Evolutionary conservation across 2,888 invertebrate species (phyloP).

Genomic region (Bibio marci): DNA sequence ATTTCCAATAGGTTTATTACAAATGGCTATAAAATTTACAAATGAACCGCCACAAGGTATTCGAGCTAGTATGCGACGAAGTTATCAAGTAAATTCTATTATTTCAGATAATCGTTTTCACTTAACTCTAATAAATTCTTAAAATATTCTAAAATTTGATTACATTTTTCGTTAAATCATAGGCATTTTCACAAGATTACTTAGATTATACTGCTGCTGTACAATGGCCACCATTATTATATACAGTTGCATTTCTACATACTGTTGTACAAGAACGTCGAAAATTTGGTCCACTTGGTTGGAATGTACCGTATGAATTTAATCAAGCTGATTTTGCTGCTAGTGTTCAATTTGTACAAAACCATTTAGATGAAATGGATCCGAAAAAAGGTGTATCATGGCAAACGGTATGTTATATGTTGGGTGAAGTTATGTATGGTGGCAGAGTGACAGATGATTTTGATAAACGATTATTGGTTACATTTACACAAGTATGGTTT

Average conservation of each 20-base stretch:
- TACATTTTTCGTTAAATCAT: too few relatives aligned
- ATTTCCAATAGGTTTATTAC: conserved; percentile 74
- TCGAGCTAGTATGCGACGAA: conserved; percentile 81
- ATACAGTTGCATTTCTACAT: conserved; percentile 87
- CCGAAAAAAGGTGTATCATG: conserved; percentile 94
- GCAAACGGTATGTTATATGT: conserved; percentile 95
- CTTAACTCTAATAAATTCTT: too few relatives aligned
- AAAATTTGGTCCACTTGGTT: conserved; percentile 91
- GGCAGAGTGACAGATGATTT: conserved; percentile 95
- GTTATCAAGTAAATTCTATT: conserved; percentile 50
- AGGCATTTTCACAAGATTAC: conserved; percentile 64
- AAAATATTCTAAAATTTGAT: background rate
- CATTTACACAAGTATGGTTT: conserved; percentile 92
- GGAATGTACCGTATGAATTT: conserved; percentile 96
- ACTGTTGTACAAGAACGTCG: conserved; percentile 89
- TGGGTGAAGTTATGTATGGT: conserved; percentile 78
- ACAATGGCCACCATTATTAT: conserved; percentile 88
- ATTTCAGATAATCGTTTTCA: background rate
- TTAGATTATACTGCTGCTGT: conserved; percentile 79
- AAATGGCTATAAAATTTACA: conserved; percentile 94
- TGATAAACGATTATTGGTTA: conserved; percentile 81
- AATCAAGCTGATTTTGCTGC: conserved; percentile 88
- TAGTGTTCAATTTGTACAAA: conserved; percentile 89
- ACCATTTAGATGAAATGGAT: conserved; percentile 92
- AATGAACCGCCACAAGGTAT: conserved; percentile 96